These are phyloP conservation scores for Anguilla obscura DNA, from an alignment of 2,797 vertebrate genomes.

Conservation along the genomic window DNA sequence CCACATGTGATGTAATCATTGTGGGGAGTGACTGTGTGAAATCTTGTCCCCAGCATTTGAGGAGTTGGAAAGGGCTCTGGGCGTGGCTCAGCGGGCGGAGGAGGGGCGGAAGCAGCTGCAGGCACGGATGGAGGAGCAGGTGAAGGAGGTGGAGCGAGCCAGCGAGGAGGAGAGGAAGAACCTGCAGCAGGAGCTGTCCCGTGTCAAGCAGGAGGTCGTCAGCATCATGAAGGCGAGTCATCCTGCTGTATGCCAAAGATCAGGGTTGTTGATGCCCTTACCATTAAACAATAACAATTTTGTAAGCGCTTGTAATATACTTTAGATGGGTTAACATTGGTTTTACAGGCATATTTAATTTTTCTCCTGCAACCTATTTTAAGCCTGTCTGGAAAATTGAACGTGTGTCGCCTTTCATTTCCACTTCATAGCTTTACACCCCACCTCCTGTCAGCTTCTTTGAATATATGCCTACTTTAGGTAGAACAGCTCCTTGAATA, in stretches of 20 bases:
- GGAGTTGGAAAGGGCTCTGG: constrained; percentile 88
- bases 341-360: not conserved
- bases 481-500: not conserved
- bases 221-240: constrained; percentile 85
- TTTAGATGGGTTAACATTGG: not conserved
- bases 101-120: constrained; percentile 87
- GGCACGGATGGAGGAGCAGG: constrained; percentile 85
- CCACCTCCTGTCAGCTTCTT: not conserved
- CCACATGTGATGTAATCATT: not conserved
- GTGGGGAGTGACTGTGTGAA: not conserved
- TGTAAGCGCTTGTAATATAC: not conserved
- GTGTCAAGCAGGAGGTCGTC: constrained; percentile 90
- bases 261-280: not conserved
- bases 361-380: not conserved
- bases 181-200: constrained; percentile 86
- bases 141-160: constrained; percentile 82
- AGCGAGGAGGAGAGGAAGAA: constrained; percentile 85
- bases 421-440: no score
- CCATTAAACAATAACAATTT: not conserved
- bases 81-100: constrained; percentile 84
- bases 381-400: not conserved
- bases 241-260: not conserved
- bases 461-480: not conserved
- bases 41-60: constrained; percentile 81
- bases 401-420: no score